Base-by-base conservation (phyloP, 2,797 vertebrate species). In the Scarus forsteni region DNA sequence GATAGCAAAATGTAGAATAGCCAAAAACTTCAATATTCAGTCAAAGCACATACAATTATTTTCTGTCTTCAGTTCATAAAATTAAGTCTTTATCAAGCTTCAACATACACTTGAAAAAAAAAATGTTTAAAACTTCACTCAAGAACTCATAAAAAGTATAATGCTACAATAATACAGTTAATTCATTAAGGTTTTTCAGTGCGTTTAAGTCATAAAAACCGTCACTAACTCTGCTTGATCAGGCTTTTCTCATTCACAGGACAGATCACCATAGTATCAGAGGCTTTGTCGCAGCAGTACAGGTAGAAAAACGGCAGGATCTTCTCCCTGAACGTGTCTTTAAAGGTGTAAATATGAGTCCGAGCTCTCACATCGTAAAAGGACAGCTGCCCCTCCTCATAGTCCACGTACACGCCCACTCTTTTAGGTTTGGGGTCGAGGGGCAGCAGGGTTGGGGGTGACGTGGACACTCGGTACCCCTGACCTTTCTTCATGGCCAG, bases 281-380 rank as follows among this genome's bases (percentile, higher is more conserved):
- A 95, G 15, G 92, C 82, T 72, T 95, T 95, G 84, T 95, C 95
- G 34, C 91, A 91, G 88, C 94, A 95, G 90, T 95, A 95, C 35
- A 95, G 86, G 79, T 95, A 95, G 79, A 95, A 95, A 72, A 95
- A 95, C 0, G 95, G 95, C 12, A 86, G 62, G 35, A 95, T 79
- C 74, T 91, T 93, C 74, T 93, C 94, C 0, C 11, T 80, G 69
- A 95, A 94, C 0, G 51, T 71, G 3, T 94, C 94, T 61, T 81
- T 88, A 38, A 95, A 90, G 0, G 95, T 95, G 61, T 93, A 92
- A 58, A 95, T 91, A 61, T 95, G 94, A 15, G 85, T 90, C 73
- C 66, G 77, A 18, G 83, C 85, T 59, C 36, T 79, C 13, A 90
- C 84, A 3, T 95, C 90, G 9, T 95, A 95, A 66, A 95, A 95